Conservation (phyloP, 1,140 invertebrate species). For the Drosophila hydei region DNA sequence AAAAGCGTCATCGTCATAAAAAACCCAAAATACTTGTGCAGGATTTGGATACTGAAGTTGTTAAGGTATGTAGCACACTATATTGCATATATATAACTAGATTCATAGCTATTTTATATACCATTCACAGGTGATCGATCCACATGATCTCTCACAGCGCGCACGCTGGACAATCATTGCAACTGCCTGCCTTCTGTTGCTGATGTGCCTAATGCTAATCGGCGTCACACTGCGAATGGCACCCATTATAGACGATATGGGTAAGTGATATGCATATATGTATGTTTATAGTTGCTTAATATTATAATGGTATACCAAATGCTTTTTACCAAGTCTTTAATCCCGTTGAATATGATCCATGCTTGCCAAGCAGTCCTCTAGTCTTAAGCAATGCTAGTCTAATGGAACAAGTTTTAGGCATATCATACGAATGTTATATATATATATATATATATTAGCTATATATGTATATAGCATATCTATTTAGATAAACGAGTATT, state of each 20-base stretch:
- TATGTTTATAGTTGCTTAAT: background rate
- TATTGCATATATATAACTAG: background rate
- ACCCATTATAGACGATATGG: slow-evolving; percentile 96
- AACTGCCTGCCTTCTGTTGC: slow-evolving; percentile 92
- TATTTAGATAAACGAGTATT: slow-evolving; percentile 36
- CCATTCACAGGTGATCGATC: slow-evolving; percentile 86
- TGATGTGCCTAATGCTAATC: slow-evolving; percentile 94
- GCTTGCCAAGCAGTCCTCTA: slow-evolving; percentile 52
- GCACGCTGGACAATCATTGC: slow-evolving; percentile 95
- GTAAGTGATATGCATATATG: slow-evolving; percentile 86
- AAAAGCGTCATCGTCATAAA: slow-evolving; percentile 83
- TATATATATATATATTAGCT: slow-evolving; percentile 13
- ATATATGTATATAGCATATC: background rate
- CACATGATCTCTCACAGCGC: slow-evolving; percentile 91
- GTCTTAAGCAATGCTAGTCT: slow-evolving; percentile 52
- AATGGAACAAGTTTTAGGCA: slow-evolving; percentile 68
- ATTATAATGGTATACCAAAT: slow-evolving; percentile 24
- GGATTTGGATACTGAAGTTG: slow-evolving; percentile 80
- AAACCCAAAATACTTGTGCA: slow-evolving; percentile 83
- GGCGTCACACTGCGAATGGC: slow-evolving; percentile 95
- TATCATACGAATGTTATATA: background rate
- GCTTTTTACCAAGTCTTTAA: slow-evolving; percentile 26
- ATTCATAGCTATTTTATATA: background rate
- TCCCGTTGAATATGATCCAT: slow-evolving; percentile 19
- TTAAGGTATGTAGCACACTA: slow-evolving; percentile 60